Evolutionary conservation across 2,888 invertebrate genomes (phyloP).

Genomic region (Lithophane semibrunnea): DNA sequence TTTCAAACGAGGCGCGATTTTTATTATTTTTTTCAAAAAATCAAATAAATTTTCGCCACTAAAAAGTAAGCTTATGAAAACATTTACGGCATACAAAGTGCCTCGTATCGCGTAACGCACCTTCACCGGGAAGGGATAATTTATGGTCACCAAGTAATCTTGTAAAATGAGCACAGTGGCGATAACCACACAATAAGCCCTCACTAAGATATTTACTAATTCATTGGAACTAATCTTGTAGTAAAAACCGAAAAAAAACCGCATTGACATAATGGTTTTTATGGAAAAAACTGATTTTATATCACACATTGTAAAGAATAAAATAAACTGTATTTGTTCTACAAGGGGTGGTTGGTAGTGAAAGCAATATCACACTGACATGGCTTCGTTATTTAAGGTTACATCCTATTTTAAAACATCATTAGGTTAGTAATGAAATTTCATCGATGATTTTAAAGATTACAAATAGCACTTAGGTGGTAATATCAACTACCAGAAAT

Average conservation of each 20-base stretch:
- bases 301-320: neutral
- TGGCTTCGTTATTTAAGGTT: neutral
- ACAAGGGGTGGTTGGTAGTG: neutral
- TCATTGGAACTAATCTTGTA: neutral
- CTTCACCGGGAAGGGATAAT: fast-evolving
- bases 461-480: neutral
- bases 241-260: slow-evolving; percentile 17
- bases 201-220: neutral
- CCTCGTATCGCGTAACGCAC: fast-evolving
- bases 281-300: neutral
- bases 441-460: slow-evolving; percentile 1
- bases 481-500: neutral
- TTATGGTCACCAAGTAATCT: fast-evolving
- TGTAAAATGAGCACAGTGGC: neutral
- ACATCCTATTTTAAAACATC: neutral
- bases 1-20: neutral
- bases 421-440: neutral
- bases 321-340: neutral
- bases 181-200: slow-evolving; percentile 5
- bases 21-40: neutral
- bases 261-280: slow-evolving; percentile 2
- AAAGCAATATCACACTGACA: neutral
- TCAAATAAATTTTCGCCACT: slow-evolving; percentile 20
- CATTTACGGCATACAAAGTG: neutral
- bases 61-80: neutral